phyloP scores from a whole-genome alignment of 2,113 vertebrate genomes.

The Guaruba guarouba region DNA sequence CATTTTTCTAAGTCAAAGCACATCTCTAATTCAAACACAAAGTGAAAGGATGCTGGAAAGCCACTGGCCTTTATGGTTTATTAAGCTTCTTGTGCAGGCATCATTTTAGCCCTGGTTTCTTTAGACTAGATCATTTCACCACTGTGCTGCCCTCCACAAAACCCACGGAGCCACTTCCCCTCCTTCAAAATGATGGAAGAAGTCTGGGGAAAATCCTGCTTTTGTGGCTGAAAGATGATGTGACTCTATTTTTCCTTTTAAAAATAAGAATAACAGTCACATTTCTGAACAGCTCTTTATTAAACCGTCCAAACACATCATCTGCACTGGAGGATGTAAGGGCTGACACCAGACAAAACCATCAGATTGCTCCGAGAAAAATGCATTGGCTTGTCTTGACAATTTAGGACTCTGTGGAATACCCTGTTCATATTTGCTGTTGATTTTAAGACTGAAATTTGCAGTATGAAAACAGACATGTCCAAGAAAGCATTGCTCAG shows the following conservation, averaged over 20 bases:
- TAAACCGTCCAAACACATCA: constrained; percentile 39
- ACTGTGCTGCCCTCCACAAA: background rate
- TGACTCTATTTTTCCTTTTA: background rate
- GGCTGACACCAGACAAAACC: constrained; percentile 58
- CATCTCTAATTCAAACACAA: background rate
- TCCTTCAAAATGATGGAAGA: background rate
- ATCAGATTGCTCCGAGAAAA: constrained; percentile 53
- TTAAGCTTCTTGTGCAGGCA: constrained; percentile 25
- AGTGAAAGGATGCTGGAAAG: constrained; percentile 14
- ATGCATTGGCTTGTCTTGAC: constrained; percentile 53
- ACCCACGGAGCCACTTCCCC: background rate
- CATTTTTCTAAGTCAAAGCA: background rate
- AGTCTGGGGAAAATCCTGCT: background rate
- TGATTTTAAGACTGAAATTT: constrained; percentile 55
- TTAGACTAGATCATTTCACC: background rate
- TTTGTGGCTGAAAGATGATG: background rate
- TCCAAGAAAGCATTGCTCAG: constrained; percentile 61
- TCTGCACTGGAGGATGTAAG: constrained; percentile 1
- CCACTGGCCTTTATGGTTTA: constrained; percentile 52
- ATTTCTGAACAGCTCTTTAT: constrained; percentile 49
- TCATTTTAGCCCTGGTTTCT: background rate
- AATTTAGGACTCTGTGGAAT: constrained; percentile 52
- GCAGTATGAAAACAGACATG: constrained; percentile 51
- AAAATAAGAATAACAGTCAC: background rate
- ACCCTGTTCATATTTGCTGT: constrained; percentile 36